Evolutionary conservation across 1,140 invertebrate species (phyloP), one percentile per base, ranked within the genome.

Genomic region (Cyrtorhinus lividipennis): DNA sequence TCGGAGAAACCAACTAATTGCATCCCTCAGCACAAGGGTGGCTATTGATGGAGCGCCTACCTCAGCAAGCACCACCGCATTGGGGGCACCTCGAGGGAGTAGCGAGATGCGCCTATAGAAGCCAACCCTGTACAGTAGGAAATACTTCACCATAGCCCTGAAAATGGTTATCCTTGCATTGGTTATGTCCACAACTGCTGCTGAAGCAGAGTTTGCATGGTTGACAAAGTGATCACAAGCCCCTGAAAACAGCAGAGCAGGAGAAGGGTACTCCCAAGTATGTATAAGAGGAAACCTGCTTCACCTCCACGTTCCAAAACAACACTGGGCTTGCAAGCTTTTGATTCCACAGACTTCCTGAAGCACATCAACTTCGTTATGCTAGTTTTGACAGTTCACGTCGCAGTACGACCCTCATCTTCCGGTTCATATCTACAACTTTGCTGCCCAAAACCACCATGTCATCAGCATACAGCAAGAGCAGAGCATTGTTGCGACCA

Each of bases 141-240:
- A 5, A 38, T 5, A 38, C 15, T 15, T 38, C 30, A 38, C 30
- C 30, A 38, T 38, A 8, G 30, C 30, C 30, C 5, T 15, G 15
- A 38, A 38, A 15, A 38, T 38, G n/a, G n/a, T n/a, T n/a, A n/a
- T n/a, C n/a, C 30, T 38, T 38, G 15, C 15, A 38, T 38, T 38
- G 30, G 15, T 5, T 38, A 38, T 38, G 30, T 15, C 30, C 30
- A 38, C 30, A 38, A 38, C 30, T 38, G 30, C 5, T 8, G 30
- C 30, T 38, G 5, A 38, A 38, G 30, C 30, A 38, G 30, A 8
- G 30, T 15, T 15, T 8, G 30, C 15, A 5, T 38, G 30, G 15
- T 15, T 38, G 5, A 38, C 56, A 56, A 69, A 20, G 65, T 63
- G 59, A 59, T 27, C 18, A 56, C 26, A 45, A n/a, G n/a, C 18